Percentiles rank a stretch among this genome's conserved stretches.
These are phyloP conservation scores for Strigamia crassipes DNA, from an alignment of 2,888 invertebrate genomes.

Conservation along the genomic window DNA sequence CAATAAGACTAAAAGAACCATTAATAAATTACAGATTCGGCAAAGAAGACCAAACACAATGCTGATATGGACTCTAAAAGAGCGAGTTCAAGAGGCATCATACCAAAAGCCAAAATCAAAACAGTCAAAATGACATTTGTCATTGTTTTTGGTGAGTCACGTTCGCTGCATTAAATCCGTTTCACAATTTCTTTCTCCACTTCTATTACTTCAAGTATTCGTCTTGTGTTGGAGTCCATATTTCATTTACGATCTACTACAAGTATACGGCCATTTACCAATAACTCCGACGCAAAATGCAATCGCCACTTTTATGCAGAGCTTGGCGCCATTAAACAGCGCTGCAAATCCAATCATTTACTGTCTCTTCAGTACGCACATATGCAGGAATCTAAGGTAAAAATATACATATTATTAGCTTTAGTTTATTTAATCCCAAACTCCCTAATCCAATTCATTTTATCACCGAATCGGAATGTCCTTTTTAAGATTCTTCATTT, in stretches of 20 bases:
- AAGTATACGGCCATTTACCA: conserved; percentile 83
- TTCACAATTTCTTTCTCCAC: not conserved
- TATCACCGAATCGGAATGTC: not conserved
- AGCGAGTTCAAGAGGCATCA: conserved; percentile 88
- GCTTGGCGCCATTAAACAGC: conserved; percentile 86
- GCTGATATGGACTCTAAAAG: conserved; percentile 66
- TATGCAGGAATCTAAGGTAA: conserved; percentile 83
- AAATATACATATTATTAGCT: not conserved
- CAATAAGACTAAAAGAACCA: too few species aligned
- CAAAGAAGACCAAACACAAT: not conserved
- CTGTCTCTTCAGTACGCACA: conserved; percentile 87
- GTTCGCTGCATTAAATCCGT: too few species aligned
- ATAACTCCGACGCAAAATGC: conserved; percentile 78
- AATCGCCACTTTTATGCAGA: conserved; percentile 87
- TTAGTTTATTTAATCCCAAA: not conserved
- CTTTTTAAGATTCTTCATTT: not conserved
- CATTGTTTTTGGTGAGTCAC: conserved; percentile 84
- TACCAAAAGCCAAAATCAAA: conserved; percentile 93
- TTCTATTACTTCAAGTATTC: conserved; percentile 68
- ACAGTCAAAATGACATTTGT: conserved; percentile 97
- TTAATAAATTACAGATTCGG: not conserved
- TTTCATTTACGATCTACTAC: conserved; percentile 86
- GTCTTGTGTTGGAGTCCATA: conserved; percentile 95
- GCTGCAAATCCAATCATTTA: conserved; percentile 94
- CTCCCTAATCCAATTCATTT: not conserved